Evolutionary conservation across 2,888 invertebrate genomes (phyloP), one percentile per base, ranked within the genome.

Genomic region (Meganola albula): DNA sequence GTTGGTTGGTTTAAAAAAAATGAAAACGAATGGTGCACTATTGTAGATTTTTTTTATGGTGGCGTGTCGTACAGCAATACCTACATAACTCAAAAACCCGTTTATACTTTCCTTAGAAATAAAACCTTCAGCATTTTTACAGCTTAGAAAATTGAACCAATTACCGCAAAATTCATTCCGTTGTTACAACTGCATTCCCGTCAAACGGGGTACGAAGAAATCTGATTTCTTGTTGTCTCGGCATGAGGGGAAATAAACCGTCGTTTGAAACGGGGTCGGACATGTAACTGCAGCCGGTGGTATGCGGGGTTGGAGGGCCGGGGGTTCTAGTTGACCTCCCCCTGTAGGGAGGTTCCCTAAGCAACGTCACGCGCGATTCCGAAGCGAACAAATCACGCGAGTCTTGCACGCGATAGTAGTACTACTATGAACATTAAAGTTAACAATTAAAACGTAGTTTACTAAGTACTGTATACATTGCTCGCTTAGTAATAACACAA

Each of bases 361-460:
- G 67, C 68, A 57, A 72, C 78, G 78, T 80, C 79, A 82, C 80
- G 76, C 78, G 75, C 75, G 65, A 74, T 73, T 71, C 67, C 66
- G 62, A 67, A 64, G 63, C 64, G 59, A 68, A 78, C 80, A 78
- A 80, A 84, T 80, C 84, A 84, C 84, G 83, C 82, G 62, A 83
- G 60, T 59, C 53, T 42, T 58, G 55, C 82, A 82, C 80, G 82
- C 80, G 66, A 82, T 56, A 62, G 31, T 38, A 48, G 31, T 54
- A 26, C 25, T 62, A 72, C 69, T 41, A 53, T 35, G 47, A 46
- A 57, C 54, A 45, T 40, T 37, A 34, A 48, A 44, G 56, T 51
- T 55, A 61, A 35, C 58, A 55, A 57, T 60, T 59, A 52, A 36
- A 51, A 31, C 6, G 28, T 34, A 14, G 10, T 30, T 43, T 39